Evolutionary conservation across 2,888 invertebrate species (phyloP), one percentile per base, ranked within the genome.

Genomic region (Aelia acuminata): DNA sequence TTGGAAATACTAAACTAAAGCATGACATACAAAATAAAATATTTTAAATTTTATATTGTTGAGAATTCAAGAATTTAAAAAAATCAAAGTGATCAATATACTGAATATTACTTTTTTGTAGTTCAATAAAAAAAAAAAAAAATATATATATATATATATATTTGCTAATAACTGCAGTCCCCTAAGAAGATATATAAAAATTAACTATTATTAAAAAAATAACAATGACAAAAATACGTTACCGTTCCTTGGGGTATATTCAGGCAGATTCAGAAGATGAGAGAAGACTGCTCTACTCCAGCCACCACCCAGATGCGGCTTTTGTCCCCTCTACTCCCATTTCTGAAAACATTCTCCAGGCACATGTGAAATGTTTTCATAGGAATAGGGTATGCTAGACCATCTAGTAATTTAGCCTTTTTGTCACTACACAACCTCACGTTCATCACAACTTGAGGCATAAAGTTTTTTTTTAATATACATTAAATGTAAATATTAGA

Each of bases 261-360:
- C 26, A 1, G 18, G 0, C 35, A 35, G 35, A 70, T 43, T 15
- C n/a, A 80, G 11, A n/a, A 80, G 80, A 47, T n/a, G n/a, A 15
- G 80, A 22, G n/a, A 39, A n/a, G 80, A 80, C 80, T 80, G 43
- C 80, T 80, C 7, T 39, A 39, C 80, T 80, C 80, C 80, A 80
- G 80, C 43, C 80, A 80, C 43, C 80, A 39, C 43, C 63, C 80
- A 39, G 43, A 43, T 75, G 75, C 39, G 26, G 63, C 63, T 70
- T 70, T 70, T 70, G 63, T 80, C 80, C 43, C 39, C n/a, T 22
- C 43, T 80, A 80, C 43, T 47, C 13, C 43, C 80, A 47, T 39
- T 3, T 10, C 80, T 80, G 43, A 80, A 80, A 80, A 80, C 80
- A 80, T 80, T 75, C 80, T 80, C 80, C 43, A 43, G 43, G 43